phyloP scores from a whole-genome alignment of 2,888 invertebrate species.

The Synergus itoensis region DNA sequence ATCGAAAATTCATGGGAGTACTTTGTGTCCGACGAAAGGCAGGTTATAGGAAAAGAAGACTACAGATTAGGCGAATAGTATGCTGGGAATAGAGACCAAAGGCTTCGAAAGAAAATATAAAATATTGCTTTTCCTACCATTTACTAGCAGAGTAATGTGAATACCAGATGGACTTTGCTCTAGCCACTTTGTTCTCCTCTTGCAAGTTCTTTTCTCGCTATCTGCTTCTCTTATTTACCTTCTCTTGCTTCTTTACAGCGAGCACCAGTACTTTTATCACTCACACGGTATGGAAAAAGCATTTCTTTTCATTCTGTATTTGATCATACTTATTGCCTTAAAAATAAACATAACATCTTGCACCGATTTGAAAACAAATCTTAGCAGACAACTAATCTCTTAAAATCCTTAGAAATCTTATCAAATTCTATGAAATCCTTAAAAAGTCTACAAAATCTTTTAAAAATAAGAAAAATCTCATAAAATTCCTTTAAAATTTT shows the following conservation, averaged over 20 bases:
- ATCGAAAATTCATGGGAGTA: conserved; percentile 71
- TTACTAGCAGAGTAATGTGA: conserved; percentile 38
- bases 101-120: conserved; percentile 50
- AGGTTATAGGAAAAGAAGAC: conserved; percentile 54
- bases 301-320: background rate
- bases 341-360: background rate
- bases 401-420: too few relatives aligned
- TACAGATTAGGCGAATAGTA: conserved; percentile 46
- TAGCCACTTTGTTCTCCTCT: conserved; percentile 35
- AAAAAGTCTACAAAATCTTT: too few relatives aligned
- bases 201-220: background rate
- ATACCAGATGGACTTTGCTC: conserved; percentile 27
- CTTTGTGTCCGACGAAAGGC: conserved; percentile 60
- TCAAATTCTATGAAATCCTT: too few relatives aligned
- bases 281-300: background rate
- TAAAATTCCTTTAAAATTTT: too few relatives aligned
- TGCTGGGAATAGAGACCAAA: conserved; percentile 47
- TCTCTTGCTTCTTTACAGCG: background rate
- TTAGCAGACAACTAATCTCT: background rate
- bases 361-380: background rate
- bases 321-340: background rate
- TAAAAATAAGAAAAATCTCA: too few relatives aligned
- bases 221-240: background rate
- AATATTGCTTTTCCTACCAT: conserved; percentile 42
- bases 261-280: background rate